Evolutionary conservation across 2,888 invertebrate genomes (phyloP).

Genomic region (Eupithecia subumbrata): DNA sequence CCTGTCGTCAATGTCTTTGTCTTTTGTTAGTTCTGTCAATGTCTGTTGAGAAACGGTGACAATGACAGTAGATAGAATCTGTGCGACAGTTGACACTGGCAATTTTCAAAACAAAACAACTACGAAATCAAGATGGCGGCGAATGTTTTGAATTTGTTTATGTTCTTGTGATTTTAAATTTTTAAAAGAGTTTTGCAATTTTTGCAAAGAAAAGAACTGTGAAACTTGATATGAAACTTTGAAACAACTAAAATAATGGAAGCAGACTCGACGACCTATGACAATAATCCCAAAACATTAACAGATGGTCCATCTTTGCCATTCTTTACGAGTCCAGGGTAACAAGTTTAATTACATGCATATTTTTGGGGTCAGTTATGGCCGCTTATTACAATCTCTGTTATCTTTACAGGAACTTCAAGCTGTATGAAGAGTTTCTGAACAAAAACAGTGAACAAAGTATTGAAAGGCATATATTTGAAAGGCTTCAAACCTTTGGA

Average conservation of each 20-base stretch:
- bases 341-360: conserved; percentile 36
- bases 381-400: conserved; percentile 26
- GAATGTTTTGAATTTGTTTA: too few relatives aligned
- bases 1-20: too few relatives aligned
- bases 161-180: too few relatives aligned
- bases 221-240: not conserved
- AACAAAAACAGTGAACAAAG: conserved; percentile 54
- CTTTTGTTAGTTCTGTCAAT: not conserved
- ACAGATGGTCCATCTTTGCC: conserved; percentile 59
- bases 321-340: conserved; percentile 65
- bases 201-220: not conserved
- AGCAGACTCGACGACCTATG: conserved; percentile 79
- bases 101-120: not conserved
- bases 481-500: conserved; percentile 65
- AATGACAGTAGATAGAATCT: not conserved
- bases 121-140: not conserved
- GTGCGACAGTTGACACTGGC: not conserved
- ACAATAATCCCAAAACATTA: conserved; percentile 58
- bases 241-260: conserved; percentile 58
- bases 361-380: not conserved
- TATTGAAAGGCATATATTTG: conserved; percentile 65
- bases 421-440: conserved; percentile 64
- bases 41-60: not conserved
- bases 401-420: conserved; percentile 62
- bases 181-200: too few relatives aligned